phyloP scores from a whole-genome alignment of 1,140 invertebrate species.

The Mya arenaria region DNA sequence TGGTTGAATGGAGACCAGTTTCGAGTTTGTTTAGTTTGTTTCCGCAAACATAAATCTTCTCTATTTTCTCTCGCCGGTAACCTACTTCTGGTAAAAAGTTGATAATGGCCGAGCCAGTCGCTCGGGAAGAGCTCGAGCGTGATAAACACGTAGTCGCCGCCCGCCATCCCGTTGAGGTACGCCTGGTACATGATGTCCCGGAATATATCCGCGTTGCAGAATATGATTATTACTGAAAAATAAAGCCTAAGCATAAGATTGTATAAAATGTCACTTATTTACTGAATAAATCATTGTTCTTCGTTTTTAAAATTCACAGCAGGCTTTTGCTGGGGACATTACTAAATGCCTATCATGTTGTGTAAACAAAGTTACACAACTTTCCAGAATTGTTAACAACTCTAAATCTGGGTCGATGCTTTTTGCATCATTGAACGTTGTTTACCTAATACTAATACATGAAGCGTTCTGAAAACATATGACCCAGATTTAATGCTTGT shows the following conservation, averaged over 20 bases:
- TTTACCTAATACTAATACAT: no score
- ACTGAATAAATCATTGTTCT: not conserved
- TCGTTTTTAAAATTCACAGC: not conserved
- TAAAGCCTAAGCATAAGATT: not conserved
- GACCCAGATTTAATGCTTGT: no score
- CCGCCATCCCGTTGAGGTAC: conserved; percentile 49
- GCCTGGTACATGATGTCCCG: conserved; percentile 58
- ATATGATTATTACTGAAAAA: conserved; percentile 59
- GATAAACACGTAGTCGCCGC: conserved; percentile 58
- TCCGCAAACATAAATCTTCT: no score
- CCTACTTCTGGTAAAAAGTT: conserved; percentile 54
- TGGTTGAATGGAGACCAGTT: no score
- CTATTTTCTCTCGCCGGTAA: no score
- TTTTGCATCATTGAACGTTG: no score
- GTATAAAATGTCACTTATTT: not conserved
- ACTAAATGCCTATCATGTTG: no score
- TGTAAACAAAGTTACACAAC: not conserved
- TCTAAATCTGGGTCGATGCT: not conserved
- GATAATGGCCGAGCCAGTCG: conserved; percentile 63
- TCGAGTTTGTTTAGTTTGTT: no score
- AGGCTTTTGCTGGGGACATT: no score
- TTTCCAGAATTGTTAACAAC: not conserved
- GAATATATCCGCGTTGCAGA: conserved; percentile 54
- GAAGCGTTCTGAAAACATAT: no score
- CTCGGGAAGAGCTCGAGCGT: conserved; percentile 63